Percentiles rank a stretch among this genome's conserved stretches.
Evolutionary conservation across 1,140 invertebrate genomes (phyloP).

Genomic region (Drosophila fuyamai): DNA sequence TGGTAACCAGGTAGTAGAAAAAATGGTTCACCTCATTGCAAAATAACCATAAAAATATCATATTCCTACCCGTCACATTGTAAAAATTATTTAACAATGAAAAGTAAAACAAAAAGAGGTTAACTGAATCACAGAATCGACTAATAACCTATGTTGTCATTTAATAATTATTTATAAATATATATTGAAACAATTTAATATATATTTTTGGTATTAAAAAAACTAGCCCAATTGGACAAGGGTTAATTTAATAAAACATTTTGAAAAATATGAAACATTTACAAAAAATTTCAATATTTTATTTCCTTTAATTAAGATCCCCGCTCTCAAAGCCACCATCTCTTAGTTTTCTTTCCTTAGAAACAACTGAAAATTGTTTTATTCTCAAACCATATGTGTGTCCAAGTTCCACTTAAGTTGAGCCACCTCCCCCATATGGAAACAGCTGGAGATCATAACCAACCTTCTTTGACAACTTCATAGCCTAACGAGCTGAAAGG

Average conservation of each 20-base stretch:
- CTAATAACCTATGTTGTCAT: background rate
- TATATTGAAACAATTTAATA: no score
- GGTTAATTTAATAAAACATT: no score
- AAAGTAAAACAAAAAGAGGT: background rate
- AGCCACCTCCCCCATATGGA: constrained; percentile 11
- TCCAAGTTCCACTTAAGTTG: constrained; percentile 40
- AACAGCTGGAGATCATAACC: constrained; percentile 25
- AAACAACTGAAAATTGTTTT: constrained; percentile 24
- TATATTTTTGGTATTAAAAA: no score
- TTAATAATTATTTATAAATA: no score
- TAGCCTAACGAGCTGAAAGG: constrained; percentile 2
- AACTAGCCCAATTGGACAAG: no score
- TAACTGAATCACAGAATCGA: background rate
- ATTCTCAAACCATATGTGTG: constrained; percentile 38
- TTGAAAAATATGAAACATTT: no score
- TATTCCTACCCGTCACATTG: background rate
- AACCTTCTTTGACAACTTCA: constrained; percentile 41
- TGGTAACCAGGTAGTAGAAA: constrained; percentile 1
- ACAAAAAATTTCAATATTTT: no score
- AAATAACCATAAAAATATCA: constrained; percentile 5
- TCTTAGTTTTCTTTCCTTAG: constrained; percentile 1
- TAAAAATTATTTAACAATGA: background rate
- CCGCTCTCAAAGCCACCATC: constrained; percentile 15
- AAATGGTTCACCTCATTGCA: background rate
- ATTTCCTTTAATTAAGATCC: background rate